Base-by-base conservation (phyloP, 2,888 invertebrate genomes). In the Xanthorhoe designata region DNA sequence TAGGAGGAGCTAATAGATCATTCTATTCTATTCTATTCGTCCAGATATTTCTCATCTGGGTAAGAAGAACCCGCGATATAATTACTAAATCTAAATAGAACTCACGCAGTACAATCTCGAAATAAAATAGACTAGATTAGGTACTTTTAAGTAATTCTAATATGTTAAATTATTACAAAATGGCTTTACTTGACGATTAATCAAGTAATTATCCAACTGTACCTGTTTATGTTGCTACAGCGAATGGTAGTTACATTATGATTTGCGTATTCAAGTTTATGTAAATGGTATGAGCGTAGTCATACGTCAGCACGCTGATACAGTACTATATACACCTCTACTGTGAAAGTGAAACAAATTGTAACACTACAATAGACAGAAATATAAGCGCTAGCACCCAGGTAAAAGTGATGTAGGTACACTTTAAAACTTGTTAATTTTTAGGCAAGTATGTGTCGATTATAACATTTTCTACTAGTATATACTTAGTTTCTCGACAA, bases 161-260 rank as follows among this genome's bases (percentile, higher is more conserved):
- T n/a, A n/a, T n/a, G n/a, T 24, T 24, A 24, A 24, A 24, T 32
- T 32, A 32, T 32, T 32, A 32, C 8, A 32, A 32, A 32, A 32
- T 32, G 32, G 32, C 32, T 32, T 4, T 32, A 32, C 5, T 2
- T 38, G 9, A 38, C 10, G 38, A 13, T 42, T 42, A 32, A 13
- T 52, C 6, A 52, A 29, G 13, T 32, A 32, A 52, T 52, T 42
- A 17, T 19, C 29, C 53, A 38, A 35, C 38, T 54, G 53, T 54
- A 18, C 35, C 55, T 51, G 10, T 54, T 38, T 38, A 35, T 47
- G 24, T 56, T 45, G 7, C 24, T 56, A 56, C 45, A 29, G 56
- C 45, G 45, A 51, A 24, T 51, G 13, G 24, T 13, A 18, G 51
- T 19, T 32, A 42, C 38, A 42, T 42, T 42, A 32, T 53, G 32